Evolutionary conservation across 2,113 vertebrate genomes (phyloP).

Genomic region (Osmerus mordax): DNA sequence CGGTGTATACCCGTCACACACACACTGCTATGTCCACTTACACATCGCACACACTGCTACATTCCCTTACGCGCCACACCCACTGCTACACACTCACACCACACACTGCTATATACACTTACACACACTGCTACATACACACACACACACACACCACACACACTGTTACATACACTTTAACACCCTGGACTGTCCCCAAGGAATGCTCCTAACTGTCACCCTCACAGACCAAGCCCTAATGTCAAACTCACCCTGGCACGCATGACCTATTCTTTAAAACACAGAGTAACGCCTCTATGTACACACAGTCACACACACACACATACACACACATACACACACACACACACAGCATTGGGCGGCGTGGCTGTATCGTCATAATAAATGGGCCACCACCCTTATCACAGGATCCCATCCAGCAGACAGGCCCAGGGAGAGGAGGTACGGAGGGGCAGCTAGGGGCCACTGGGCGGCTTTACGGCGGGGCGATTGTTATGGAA

Average conservation of each 20-base stretch:
- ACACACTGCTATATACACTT: background rate
- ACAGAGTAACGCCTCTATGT: background rate
- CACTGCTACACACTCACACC: slow-evolving; percentile 7
- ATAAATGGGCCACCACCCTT: background rate
- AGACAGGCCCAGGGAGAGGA: background rate
- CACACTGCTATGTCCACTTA: slow-evolving; percentile 12
- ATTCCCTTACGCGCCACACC: background rate
- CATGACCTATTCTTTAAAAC: too few relatives aligned
- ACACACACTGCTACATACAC: background rate
- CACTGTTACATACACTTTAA: background rate
- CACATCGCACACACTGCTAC: slow-evolving; percentile 4
- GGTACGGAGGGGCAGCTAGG: background rate
- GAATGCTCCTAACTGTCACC: too few relatives aligned
- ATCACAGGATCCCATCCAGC: background rate
- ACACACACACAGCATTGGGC: background rate
- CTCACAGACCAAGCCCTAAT: too few relatives aligned
- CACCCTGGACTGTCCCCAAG: too few relatives aligned
- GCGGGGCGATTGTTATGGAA: slow-evolving; percentile 17
- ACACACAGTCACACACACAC: background rate
- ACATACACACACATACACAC: slow-evolving; percentile 1
- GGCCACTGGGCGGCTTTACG: slow-evolving; percentile 1
- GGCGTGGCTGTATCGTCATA: background rate
- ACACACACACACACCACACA: slow-evolving; percentile 6
- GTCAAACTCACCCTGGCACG: too few relatives aligned
- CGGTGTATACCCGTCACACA: background rate